phyloP scores from a whole-genome alignment of 2,888 invertebrate species.

The Caenorhabditis doughertyi region DNA sequence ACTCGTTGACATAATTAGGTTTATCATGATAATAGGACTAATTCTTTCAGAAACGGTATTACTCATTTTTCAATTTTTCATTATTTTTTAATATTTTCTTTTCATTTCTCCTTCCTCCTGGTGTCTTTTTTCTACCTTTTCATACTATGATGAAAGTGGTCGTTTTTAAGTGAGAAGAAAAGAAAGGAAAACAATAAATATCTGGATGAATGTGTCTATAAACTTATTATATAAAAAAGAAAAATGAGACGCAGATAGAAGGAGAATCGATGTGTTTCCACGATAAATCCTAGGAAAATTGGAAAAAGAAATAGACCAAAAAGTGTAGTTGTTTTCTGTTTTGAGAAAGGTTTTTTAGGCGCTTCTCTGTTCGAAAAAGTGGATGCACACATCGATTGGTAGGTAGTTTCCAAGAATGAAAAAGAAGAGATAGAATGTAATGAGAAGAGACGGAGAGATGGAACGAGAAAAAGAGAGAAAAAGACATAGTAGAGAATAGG shows the following conservation, averaged over 20 bases:
- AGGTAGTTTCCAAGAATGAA: constrained; percentile 32
- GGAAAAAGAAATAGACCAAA: background rate
- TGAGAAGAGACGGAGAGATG: background rate
- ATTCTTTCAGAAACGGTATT: too few relatives aligned
- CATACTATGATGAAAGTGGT: too few relatives aligned
- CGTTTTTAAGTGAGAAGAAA: too few relatives aligned
- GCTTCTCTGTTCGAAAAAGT: background rate
- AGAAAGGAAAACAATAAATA: constrained; percentile 9
- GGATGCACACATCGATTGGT: constrained; percentile 40
- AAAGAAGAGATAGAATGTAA: constrained; percentile 8
- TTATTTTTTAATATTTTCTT: too few relatives aligned
- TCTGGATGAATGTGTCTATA: constrained; percentile 2
- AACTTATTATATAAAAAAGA: background rate
- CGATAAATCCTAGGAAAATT: constrained; percentile 16
- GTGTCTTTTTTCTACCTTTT: too few relatives aligned
- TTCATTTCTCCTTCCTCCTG: too few relatives aligned
- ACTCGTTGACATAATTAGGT: too few relatives aligned
- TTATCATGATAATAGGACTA: too few relatives aligned
- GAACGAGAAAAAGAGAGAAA: constrained; percentile 8
- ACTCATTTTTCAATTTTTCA: too few relatives aligned
- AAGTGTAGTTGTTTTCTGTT: background rate
- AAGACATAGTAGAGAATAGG: constrained; percentile 5
- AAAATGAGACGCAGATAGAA: constrained; percentile 16
- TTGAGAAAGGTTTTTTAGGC: background rate
- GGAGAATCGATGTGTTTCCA: constrained; percentile 32